Evolutionary conservation across 2,113 vertebrate species (phyloP).

Genomic region (Megaleporinus macrocephalus): DNA sequence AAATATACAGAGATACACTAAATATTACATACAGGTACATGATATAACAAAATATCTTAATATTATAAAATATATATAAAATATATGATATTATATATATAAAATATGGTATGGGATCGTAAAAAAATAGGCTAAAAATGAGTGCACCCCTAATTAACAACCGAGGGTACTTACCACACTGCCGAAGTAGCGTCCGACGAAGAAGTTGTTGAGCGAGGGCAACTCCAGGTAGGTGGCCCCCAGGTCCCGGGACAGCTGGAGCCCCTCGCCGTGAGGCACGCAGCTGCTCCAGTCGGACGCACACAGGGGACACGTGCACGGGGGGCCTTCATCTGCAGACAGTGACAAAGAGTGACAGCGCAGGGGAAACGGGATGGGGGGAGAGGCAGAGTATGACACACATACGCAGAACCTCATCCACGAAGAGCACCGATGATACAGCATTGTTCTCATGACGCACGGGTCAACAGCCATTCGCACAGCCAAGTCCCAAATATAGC

Average conservation of each 20-base stretch:
- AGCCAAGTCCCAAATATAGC: slow-evolving; percentile 19
- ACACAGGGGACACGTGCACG: slow-evolving; percentile 93
- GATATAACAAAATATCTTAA: no score
- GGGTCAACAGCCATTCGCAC: slow-evolving; percentile 32
- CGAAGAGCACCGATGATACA: background rate
- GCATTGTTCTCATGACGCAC: slow-evolving; percentile 12
- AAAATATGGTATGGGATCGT: no score
- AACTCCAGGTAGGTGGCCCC: slow-evolving; percentile 94
- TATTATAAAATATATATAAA: no score
- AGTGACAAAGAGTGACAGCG: slow-evolving; percentile 38
- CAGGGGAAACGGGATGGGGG: slow-evolving; percentile 20
- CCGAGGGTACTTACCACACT: slow-evolving; percentile 84
- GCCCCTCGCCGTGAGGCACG: slow-evolving; percentile 88
- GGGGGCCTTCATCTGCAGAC: slow-evolving; percentile 82
- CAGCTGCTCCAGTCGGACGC: slow-evolving; percentile 90
- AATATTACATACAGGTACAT: no score
- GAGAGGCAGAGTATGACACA: slow-evolving; percentile 52
- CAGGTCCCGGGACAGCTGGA: slow-evolving; percentile 92
- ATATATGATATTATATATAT: no score
- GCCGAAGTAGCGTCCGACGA: slow-evolving; percentile 93
- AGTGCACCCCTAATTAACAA: background rate
- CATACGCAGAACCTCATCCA: background rate
- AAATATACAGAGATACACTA: no score
- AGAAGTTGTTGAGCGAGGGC: slow-evolving; percentile 90
- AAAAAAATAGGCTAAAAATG: no score